phyloP scores from a whole-genome alignment of 92 coral and sea anemone species.

The Montipora capitata region DNA sequence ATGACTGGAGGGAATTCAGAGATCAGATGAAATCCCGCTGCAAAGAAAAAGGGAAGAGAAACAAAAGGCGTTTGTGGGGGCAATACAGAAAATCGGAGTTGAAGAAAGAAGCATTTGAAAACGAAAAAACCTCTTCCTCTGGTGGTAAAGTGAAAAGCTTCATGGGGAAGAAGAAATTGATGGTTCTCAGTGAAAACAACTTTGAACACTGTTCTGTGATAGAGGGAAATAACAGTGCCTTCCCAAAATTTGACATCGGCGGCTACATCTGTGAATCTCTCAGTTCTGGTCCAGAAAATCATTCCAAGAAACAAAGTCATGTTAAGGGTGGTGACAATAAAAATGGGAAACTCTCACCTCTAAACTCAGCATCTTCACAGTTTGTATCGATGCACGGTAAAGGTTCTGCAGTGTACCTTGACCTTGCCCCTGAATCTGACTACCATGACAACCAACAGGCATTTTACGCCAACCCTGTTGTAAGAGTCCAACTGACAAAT shows the following conservation, averaged over 20 bases:
- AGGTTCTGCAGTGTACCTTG: slow-evolving; percentile 71
- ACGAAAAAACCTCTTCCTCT: background rate
- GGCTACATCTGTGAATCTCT: slow-evolving; percentile 30
- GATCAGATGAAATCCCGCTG: slow-evolving; percentile 21
- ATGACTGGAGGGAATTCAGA: slow-evolving; percentile 40
- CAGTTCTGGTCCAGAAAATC: background rate
- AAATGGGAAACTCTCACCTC: background rate
- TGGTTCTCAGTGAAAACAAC: background rate
- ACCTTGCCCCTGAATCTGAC: background rate
- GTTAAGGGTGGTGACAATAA: no score
- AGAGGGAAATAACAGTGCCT: background rate
- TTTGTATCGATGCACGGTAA: slow-evolving; percentile 40
- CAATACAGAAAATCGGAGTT: slow-evolving; percentile 31
- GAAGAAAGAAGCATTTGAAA: background rate
- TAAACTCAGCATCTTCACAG: slow-evolving; percentile 62
- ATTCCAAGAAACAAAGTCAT: background rate
- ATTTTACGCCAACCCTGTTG: background rate
- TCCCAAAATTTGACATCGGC: slow-evolving; percentile 48
- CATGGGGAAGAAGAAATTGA: background rate
- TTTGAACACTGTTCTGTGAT: background rate
- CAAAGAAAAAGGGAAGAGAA: slow-evolving; percentile 35
- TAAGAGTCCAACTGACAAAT: background rate
- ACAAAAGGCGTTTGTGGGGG: slow-evolving; percentile 62
- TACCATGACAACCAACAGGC: slow-evolving; percentile 8
- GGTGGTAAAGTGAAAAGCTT: background rate